Conservation (phyloP, 2,797 vertebrate genomes). For the Salarias fasciatus region DNA sequence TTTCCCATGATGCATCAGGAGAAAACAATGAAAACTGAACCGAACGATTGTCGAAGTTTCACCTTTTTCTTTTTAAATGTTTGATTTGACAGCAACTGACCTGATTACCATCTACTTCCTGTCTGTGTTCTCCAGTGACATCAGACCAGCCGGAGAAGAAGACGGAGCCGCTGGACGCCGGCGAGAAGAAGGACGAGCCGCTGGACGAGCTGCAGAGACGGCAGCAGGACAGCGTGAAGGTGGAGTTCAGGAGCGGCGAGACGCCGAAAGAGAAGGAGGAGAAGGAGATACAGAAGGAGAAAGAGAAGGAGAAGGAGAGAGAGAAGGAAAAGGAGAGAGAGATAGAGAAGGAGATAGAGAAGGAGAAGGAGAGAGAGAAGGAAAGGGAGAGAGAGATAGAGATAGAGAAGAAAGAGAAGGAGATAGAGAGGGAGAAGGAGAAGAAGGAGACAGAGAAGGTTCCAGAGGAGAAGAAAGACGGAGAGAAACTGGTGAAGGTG, state of each 20-base stretch:
- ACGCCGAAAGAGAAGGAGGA: slow-evolving; percentile 46
- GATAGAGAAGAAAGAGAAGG: slow-evolving; percentile 30
- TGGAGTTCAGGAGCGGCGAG: slow-evolving; percentile 53
- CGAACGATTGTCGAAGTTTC: too few relatives aligned
- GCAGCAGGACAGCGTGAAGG: slow-evolving; percentile 60
- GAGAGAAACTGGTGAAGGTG: slow-evolving; percentile 5
- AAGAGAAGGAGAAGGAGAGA: slow-evolving; percentile 23
- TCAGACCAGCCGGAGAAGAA: slow-evolving; percentile 62
- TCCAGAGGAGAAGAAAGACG: not conserved
- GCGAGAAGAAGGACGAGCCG: slow-evolving; percentile 37
- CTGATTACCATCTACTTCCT: too few relatives aligned
- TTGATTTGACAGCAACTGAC: too few relatives aligned
- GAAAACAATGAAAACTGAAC: too few relatives aligned
- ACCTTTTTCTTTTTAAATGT: too few relatives aligned
- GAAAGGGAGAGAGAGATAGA: slow-evolving; percentile 38
- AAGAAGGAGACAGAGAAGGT: slow-evolving; percentile 22
- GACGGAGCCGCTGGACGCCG: slow-evolving; percentile 49
- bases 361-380: slow-evolving; percentile 19
- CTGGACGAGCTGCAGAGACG: slow-evolving; percentile 41
- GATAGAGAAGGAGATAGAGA: slow-evolving; percentile 17
- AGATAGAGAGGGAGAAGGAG: slow-evolving; percentile 50
- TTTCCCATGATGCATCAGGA: too few relatives aligned
- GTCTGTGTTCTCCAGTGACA: slow-evolving; percentile 46
- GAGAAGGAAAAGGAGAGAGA: slow-evolving; percentile 10
- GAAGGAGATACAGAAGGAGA: slow-evolving; percentile 44